Conservation (phyloP, 2,797 vertebrate genomes). For the Ispidina picta region DNA sequence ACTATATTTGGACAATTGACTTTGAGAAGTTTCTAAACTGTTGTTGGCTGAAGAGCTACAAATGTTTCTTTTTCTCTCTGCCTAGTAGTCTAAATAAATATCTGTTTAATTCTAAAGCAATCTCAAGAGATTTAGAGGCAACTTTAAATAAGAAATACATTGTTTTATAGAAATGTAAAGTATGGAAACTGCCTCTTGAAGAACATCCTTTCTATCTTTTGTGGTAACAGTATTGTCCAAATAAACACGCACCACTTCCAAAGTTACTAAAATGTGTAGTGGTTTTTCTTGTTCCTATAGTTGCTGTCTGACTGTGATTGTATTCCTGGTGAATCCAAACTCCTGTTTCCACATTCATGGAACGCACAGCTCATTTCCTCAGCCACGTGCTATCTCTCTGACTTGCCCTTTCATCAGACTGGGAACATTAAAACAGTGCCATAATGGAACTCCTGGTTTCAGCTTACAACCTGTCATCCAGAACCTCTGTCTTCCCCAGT, state of each 20-base stretch:
- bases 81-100: neutral
- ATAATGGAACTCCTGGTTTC: neutral
- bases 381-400: neutral
- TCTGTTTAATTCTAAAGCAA: neutral
- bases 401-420: neutral
- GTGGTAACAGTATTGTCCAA: conserved; percentile 14
- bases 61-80: neutral
- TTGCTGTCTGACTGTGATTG: neutral
- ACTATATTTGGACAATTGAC: neutral
- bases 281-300: neutral
- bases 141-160: neutral
- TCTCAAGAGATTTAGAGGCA: neutral
- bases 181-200: neutral
- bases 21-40: neutral
- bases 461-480: neutral
- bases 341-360: neutral
- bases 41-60: neutral
- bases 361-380: neutral
- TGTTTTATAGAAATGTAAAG: neutral
- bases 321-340: neutral
- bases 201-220: neutral
- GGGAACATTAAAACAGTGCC: neutral
- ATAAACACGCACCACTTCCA: conserved; percentile 7
- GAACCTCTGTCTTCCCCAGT: neutral
- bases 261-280: neutral